Conservation (phyloP, 1,140 invertebrate species). For the Akabosia matsudoensis region DNA sequence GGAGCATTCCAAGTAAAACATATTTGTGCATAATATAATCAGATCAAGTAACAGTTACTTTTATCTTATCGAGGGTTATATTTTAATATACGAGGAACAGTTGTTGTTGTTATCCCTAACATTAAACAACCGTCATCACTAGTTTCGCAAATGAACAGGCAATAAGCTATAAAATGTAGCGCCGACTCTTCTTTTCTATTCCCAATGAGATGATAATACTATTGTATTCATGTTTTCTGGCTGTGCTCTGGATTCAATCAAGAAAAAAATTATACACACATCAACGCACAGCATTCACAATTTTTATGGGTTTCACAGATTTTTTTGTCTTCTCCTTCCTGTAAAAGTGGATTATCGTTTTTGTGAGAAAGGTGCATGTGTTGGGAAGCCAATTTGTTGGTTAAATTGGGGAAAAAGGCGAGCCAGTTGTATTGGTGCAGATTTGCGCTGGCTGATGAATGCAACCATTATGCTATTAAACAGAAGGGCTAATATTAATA, state of each 20-base stretch:
- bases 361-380: background rate
- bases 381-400: background rate
- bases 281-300: background rate
- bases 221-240: conserved; percentile 6
- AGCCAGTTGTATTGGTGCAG: background rate
- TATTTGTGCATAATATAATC: background rate
- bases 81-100: background rate
- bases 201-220: background rate
- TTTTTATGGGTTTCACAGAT: conserved; percentile 19
- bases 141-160: background rate
- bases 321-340: conserved; percentile 22
- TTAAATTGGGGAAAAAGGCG: background rate
- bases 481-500: background rate
- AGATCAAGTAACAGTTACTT: background rate
- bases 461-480: background rate
- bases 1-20: no score
- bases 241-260: conserved; percentile 15
- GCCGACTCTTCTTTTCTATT: background rate
- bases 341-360: background rate
- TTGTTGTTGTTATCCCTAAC: background rate
- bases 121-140: conserved; percentile 9
- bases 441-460: background rate
- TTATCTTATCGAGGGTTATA: background rate
- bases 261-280: no score
- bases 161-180: no score